phyloP scores from a whole-genome alignment of 2,797 vertebrate species.

The Sebastiscus albofasciatus region DNA sequence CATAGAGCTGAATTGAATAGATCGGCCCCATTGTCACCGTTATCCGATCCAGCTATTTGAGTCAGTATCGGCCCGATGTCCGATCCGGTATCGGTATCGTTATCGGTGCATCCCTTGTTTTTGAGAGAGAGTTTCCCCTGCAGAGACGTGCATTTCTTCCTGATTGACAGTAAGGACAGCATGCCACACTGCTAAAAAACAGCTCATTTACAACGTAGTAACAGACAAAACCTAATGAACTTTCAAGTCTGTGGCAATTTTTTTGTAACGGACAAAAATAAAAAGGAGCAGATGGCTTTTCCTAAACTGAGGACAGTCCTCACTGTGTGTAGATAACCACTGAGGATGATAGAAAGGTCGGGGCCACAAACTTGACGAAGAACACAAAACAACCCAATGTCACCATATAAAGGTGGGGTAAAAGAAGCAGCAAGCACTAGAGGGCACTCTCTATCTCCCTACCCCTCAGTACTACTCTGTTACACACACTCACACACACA shows the following conservation, averaged over 20 bases:
- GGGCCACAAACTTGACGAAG: not conserved
- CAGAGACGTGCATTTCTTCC: not conserved
- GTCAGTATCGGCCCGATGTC: too few relatives aligned
- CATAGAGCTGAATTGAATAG: too few relatives aligned
- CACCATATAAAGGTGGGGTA: constrained; percentile 50
- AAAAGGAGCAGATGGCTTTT: not conserved
- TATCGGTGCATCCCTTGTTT: too few relatives aligned
- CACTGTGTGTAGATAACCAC: not conserved
- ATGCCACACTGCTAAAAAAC: not conserved
- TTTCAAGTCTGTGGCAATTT: not conserved
- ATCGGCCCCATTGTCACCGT: too few relatives aligned
- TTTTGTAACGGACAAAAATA: not conserved
- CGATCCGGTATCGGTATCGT: too few relatives aligned
- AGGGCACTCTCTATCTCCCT: constrained; percentile 77
- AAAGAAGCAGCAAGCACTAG: constrained; percentile 70
- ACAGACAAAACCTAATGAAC: not conserved
- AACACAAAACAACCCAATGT: not conserved
- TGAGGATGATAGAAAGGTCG: not conserved
- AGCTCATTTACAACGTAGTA: not conserved
- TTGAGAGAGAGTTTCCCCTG: not conserved
- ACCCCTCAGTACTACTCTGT: constrained; percentile 35
- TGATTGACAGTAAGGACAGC: not conserved
- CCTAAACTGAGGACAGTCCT: not conserved
- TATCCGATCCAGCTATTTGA: too few relatives aligned
- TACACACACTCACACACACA: not conserved